These are phyloP conservation scores for Hafferia zeledoni DNA, from an alignment of 2,797 vertebrate species.

Conservation along the genomic window DNA sequence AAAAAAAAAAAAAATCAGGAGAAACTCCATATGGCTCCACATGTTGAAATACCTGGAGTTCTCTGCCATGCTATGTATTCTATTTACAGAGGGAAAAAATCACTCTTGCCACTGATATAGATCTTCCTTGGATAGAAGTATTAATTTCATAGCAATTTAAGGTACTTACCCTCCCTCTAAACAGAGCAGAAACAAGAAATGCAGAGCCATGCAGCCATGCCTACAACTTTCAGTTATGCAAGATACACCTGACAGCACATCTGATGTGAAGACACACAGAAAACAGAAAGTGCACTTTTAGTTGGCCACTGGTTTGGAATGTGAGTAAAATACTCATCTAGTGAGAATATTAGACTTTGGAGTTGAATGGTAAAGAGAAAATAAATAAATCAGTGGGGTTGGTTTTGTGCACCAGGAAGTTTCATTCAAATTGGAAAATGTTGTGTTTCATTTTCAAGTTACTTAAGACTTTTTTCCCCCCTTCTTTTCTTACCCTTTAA, in stretches of 20 bases:
- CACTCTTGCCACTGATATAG: not conserved
- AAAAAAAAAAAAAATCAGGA: not conserved
- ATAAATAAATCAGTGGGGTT: not conserved
- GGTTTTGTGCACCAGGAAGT: not conserved
- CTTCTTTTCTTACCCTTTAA: slow-evolving; percentile 56
- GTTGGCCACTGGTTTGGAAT: not conserved
- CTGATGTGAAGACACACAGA: not conserved
- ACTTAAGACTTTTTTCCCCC: not conserved
- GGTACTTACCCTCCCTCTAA: not conserved
- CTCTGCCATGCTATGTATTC: not conserved
- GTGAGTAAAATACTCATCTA: not conserved
- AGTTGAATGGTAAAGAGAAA: not conserved
- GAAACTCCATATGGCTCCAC: not conserved
- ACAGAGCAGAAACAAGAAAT: not conserved
- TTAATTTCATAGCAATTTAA: not conserved
- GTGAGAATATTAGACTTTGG: not conserved
- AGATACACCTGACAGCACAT: fast-evolving
- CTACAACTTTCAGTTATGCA: not conserved
- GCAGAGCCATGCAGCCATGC: not conserved
- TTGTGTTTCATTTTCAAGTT: slow-evolving; percentile 36
- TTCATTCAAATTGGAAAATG: not conserved
- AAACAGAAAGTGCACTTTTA: not conserved
- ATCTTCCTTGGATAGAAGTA: not conserved
- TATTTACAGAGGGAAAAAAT: not conserved
- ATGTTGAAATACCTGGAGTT: not conserved